Conservation (phyloP, 2,113 vertebrate species). For the Platysteira castanea region DNA sequence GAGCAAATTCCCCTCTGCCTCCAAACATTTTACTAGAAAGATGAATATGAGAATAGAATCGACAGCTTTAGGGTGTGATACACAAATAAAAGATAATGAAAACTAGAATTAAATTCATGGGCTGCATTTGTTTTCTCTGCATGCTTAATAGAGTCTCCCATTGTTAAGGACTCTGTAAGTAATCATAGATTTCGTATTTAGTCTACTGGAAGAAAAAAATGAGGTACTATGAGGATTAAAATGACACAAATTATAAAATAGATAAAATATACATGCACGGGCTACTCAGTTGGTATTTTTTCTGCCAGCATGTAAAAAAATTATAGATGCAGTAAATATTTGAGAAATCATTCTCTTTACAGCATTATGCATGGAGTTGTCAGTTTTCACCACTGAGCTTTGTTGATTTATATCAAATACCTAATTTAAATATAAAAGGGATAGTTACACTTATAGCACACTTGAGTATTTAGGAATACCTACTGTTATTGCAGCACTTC, state of each 20-base stretch:
- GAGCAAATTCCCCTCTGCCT: slow-evolving; percentile 21
- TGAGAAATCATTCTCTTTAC: slow-evolving; percentile 20
- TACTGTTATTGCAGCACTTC: not conserved
- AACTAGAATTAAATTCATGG: slow-evolving; percentile 69
- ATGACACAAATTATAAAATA: slow-evolving; percentile 43
- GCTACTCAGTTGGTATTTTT: slow-evolving; percentile 11
- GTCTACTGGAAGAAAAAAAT: slow-evolving; percentile 50
- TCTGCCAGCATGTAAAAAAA: slow-evolving; percentile 17
- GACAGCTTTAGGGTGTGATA: slow-evolving; percentile 67
- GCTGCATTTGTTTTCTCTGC: slow-evolving; percentile 62
- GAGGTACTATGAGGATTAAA: slow-evolving; percentile 26
- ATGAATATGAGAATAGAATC: slow-evolving; percentile 58
- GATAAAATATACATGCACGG: not conserved
- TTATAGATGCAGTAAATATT: not conserved
- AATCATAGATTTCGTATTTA: slow-evolving; percentile 65
- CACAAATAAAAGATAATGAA: slow-evolving; percentile 69
- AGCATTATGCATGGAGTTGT: slow-evolving; percentile 20
- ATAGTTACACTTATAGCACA: not conserved
- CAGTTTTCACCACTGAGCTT: not conserved
- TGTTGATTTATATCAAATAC: slow-evolving; percentile 39
- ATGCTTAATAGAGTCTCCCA: slow-evolving; percentile 49
- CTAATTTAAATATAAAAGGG: slow-evolving; percentile 51
- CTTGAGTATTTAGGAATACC: slow-evolving; percentile 31
- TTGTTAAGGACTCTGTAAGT: slow-evolving; percentile 66
- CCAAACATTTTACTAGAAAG: slow-evolving; percentile 29